Percentiles rank a stretch among this genome's conserved stretches.
These are phyloP conservation scores for Penaeus indicus DNA, from an alignment of 1,140 invertebrate species.

Conservation along the genomic window DNA sequence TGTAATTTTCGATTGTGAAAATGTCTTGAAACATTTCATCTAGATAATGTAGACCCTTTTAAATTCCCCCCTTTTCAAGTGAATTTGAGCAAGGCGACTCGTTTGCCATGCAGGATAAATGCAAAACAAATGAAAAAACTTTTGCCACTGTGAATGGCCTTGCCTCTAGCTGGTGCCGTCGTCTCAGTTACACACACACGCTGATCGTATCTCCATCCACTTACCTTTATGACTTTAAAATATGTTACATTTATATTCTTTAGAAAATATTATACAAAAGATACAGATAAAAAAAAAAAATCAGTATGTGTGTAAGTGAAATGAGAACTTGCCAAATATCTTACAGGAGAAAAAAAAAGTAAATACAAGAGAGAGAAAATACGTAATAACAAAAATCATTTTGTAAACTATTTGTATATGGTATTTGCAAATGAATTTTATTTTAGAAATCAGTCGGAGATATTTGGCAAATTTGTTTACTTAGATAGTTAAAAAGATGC, in stretches of 20 bases:
- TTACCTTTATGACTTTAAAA: slow-evolving; percentile 21
- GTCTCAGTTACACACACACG: slow-evolving; percentile 11
- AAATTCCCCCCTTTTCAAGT: slow-evolving; percentile 11
- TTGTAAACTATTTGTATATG: too few relatives aligned
- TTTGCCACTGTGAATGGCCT: slow-evolving; percentile 22
- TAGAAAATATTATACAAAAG: background rate
- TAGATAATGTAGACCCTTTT: too few relatives aligned
- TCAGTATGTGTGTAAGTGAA: slow-evolving; percentile 43
- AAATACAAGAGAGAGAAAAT: background rate
- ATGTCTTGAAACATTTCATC: too few relatives aligned
- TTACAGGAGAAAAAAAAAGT: slow-evolving; percentile 3
- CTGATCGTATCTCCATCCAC: slow-evolving; percentile 23
- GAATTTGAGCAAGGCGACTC: too few relatives aligned
- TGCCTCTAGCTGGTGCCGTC: slow-evolving; percentile 26
- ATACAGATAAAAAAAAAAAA: background rate
- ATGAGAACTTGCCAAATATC: slow-evolving; percentile 49
- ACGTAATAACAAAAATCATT: too few relatives aligned
- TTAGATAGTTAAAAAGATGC: slow-evolving; percentile 25
- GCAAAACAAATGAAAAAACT: too few relatives aligned
- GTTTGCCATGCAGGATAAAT: too few relatives aligned
- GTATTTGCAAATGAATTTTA: background rate
- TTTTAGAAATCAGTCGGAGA: background rate
- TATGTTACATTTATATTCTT: slow-evolving; percentile 29
- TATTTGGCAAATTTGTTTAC: slow-evolving; percentile 34
- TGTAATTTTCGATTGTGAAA: too few relatives aligned